Percentiles rank a stretch among this genome's conserved stretches.
Conservation (phyloP, 2,797 vertebrate genomes). For the Gambelia wislizenii region DNA sequence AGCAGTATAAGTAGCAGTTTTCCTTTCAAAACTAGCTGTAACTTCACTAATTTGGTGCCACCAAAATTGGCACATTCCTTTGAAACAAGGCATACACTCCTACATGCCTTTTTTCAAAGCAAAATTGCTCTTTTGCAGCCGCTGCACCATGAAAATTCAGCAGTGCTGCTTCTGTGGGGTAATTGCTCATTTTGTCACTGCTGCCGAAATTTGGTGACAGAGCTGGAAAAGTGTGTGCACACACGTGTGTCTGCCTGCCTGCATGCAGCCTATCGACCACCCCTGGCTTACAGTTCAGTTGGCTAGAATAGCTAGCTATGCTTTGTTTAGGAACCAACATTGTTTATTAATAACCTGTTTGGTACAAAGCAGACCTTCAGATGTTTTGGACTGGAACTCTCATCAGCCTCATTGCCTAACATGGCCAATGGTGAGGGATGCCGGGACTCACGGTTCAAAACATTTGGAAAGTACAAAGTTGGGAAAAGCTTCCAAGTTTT, state of each 20-base stretch:
- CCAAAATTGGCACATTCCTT: background rate
- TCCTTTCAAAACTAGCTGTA: background rate
- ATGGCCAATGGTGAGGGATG: background rate
- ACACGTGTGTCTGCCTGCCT: too few relatives aligned
- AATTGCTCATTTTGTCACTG: too few relatives aligned
- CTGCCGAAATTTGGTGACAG: too few relatives aligned
- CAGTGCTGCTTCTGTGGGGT: background rate
- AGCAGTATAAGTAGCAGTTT: background rate
- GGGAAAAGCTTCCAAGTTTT: background rate
- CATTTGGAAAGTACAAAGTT: background rate
- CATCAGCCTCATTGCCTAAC: background rate
- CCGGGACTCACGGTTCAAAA: background rate
- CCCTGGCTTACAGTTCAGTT: too few relatives aligned
- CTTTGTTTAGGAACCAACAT: too few relatives aligned
- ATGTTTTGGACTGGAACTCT: background rate
- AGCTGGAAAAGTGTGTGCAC: too few relatives aligned
- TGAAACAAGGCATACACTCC: background rate
- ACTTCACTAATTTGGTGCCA: background rate
- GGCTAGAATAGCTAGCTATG: too few relatives aligned
- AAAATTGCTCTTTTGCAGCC: background rate
- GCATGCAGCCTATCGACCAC: too few relatives aligned
- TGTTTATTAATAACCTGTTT: too few relatives aligned
- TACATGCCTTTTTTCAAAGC: background rate
- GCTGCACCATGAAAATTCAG: background rate
- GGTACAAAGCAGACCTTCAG: background rate